Conservation (phyloP, 2,797 vertebrate genomes). For the Myotis myotis region DNA sequence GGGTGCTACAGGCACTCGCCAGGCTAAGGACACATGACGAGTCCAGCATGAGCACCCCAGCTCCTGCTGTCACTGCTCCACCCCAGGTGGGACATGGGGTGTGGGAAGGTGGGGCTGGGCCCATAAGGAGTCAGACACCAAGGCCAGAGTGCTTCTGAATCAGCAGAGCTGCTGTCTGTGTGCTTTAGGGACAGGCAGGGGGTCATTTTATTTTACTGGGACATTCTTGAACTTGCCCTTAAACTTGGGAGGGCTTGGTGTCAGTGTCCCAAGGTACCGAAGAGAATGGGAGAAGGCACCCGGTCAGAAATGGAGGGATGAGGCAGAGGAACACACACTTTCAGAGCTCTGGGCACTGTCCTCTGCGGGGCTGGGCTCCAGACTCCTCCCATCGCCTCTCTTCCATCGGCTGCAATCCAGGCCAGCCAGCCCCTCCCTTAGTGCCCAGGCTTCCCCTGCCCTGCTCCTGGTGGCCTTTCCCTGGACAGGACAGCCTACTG, state of each 20-base stretch:
- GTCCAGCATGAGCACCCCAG: background rate
- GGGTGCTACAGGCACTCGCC: fast-evolving
- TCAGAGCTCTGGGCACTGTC: background rate
- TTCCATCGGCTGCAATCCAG: background rate
- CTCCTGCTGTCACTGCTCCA: fast-evolving
- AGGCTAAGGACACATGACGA: fast-evolving
- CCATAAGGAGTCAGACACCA: background rate
- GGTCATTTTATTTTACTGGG: background rate
- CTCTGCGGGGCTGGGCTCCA: background rate
- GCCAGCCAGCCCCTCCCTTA: too few species aligned
- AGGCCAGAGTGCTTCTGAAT: background rate
- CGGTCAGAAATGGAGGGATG: background rate
- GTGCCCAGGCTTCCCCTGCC: background rate
- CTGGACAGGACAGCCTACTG: background rate
- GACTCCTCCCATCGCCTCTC: background rate
- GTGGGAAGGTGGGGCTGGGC: background rate
- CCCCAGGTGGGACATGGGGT: background rate
- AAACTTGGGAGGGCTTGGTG: background rate
- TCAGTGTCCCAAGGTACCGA: background rate
- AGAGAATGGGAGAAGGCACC: background rate
- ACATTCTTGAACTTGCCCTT: background rate
- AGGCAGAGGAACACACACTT: background rate
- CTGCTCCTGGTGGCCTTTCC: background rate
- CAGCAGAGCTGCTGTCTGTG: background rate
- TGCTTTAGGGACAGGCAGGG: background rate